A percentile compares a stretch with the other conserved stretches of the same genome.
phyloP scores from a whole-genome alignment of 2,113 vertebrate genomes.

The Cyanistes caeruleus region DNA sequence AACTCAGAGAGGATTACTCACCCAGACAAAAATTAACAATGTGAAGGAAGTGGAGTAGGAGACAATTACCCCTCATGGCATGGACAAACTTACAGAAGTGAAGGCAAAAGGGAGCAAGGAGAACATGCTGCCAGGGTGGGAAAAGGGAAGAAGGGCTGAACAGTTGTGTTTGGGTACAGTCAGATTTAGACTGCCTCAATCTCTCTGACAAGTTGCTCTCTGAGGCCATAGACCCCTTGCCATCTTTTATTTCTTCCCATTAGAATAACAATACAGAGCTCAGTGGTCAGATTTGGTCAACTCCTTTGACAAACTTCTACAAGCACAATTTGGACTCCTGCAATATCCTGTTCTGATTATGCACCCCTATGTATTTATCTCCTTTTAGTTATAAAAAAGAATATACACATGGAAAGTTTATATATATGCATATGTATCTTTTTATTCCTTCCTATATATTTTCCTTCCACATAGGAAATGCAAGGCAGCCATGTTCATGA shows the following conservation, averaged over 20 bases:
- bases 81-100: fast-evolving
- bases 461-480: background rate
- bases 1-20: background rate
- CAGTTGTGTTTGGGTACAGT: background rate
- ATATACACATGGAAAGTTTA: background rate
- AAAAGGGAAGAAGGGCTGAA: background rate
- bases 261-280: background rate
- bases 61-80: background rate
- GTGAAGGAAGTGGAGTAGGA: background rate
- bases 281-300: background rate
- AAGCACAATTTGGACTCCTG: background rate
- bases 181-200: background rate
- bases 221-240: background rate
- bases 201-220: background rate
- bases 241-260: background rate
- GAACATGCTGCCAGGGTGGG: fast-evolving
- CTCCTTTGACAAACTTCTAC: background rate
- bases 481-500: background rate
- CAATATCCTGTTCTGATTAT: background rate
- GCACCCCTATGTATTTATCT: background rate
- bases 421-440: fast-evolving
- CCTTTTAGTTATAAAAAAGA: background rate
- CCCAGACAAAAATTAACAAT: background rate
- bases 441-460: background rate
- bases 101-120: background rate